A percentile compares a stretch with the other conserved stretches of the same genome.
Conservation (phyloP, 2,797 vertebrate species). For the Halcyon chelicuti region DNA sequence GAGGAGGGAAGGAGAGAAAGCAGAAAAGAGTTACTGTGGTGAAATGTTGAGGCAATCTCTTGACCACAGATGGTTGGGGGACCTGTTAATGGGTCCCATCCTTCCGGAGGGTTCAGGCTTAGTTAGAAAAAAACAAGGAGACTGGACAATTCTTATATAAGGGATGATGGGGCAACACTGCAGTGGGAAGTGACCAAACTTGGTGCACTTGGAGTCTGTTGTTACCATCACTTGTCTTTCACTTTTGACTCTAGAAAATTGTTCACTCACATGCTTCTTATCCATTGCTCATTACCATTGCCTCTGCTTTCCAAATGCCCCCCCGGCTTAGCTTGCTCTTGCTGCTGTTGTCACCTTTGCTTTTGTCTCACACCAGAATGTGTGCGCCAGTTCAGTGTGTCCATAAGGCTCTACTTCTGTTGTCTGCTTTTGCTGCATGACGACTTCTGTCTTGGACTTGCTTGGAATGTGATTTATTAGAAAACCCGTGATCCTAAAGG, state of each 20-base stretch:
- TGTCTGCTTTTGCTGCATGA: neutral
- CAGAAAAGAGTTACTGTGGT: neutral
- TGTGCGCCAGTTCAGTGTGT: neutral
- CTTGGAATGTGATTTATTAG: neutral
- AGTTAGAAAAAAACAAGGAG: neutral
- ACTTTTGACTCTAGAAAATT: neutral
- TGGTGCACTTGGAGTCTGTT: neutral
- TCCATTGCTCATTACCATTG: neutral
- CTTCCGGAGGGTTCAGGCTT: neutral
- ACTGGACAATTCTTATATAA: accelerated
- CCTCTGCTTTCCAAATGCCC: neutral
- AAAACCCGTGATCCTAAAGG: neutral
- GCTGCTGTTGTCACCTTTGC: neutral
- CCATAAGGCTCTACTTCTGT: neutral
- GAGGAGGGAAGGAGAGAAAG: neutral
- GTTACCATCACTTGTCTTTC: neutral
- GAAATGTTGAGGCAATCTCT: neutral
- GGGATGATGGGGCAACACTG: neutral
- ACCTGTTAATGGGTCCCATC: neutral
- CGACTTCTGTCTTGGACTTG: neutral
- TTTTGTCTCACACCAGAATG: neutral
- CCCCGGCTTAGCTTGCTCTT: neutral
- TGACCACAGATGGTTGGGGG: neutral
- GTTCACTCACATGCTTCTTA: neutral
- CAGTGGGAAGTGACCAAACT: neutral